phyloP scores from a whole-genome alignment of 2,113 vertebrate genomes.

The Cisticola juncidis region DNA sequence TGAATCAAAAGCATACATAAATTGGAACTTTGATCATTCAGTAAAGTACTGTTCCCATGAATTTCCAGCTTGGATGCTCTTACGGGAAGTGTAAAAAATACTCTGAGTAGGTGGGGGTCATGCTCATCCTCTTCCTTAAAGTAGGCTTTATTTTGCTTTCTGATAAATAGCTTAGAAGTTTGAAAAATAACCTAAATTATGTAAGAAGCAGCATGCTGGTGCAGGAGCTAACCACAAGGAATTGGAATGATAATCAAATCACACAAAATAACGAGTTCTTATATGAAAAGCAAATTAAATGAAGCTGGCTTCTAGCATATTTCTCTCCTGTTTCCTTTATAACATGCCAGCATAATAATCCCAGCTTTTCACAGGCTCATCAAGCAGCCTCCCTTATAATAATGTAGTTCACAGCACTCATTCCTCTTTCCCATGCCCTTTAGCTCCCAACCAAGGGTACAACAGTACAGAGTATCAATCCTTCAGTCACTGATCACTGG shows the following conservation, averaged over 20 bases:
- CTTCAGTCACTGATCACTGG: neutral
- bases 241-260: neutral
- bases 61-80: neutral
- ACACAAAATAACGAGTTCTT: neutral
- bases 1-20: neutral
- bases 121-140: neutral
- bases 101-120: neutral
- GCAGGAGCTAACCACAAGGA: neutral
- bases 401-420: neutral
- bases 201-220: neutral
- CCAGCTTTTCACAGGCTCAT: neutral
- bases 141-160: neutral
- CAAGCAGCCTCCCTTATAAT: neutral
- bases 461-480: rapidly evolving
- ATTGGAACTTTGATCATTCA: neutral
- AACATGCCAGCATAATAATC: neutral
- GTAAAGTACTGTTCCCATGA: neutral
- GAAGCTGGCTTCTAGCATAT: neutral
- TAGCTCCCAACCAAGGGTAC: neutral
- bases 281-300: neutral
- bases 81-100: neutral
- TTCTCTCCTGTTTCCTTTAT: neutral
- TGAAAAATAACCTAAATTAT: neutral
- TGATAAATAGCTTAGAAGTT: neutral
- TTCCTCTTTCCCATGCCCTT: neutral